phyloP scores from a whole-genome alignment of 2,888 invertebrate genomes.

The Galeopsomyia nigrocyanea region DNA sequence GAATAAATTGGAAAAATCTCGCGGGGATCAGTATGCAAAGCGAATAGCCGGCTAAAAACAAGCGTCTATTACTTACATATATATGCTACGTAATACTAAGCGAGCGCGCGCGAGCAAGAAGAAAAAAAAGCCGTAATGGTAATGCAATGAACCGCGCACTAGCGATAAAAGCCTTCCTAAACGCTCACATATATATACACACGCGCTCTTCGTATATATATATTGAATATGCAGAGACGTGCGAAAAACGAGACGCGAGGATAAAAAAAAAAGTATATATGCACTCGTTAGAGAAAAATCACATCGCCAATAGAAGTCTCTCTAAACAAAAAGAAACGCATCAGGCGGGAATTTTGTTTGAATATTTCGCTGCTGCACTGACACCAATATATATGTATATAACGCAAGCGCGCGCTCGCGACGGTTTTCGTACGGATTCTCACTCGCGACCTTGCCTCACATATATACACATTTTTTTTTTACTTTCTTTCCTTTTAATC shows the following conservation, averaged over 20 bases:
- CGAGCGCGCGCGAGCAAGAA: not conserved
- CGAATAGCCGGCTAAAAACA: not conserved
- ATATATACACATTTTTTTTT: not conserved
- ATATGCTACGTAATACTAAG: not conserved
- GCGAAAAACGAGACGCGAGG: constrained; percentile 32
- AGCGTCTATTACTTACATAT: not conserved
- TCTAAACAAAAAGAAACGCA: too few species aligned
- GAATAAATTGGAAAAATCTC: not conserved
- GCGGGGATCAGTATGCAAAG: not conserved
- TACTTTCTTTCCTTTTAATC: not conserved
- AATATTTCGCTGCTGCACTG: not conserved
- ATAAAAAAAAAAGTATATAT: too few species aligned
- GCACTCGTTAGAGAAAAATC: too few species aligned
- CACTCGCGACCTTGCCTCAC: constrained; percentile 21
- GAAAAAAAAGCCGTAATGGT: not conserved
- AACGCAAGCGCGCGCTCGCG: not conserved
- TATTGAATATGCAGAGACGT: constrained; percentile 9
- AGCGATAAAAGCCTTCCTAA: constrained; percentile 7
- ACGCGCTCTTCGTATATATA: too few species aligned
- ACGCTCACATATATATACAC: too few species aligned
- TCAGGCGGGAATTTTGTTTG: too few species aligned
- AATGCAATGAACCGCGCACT: constrained; percentile 1
- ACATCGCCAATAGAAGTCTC: too few species aligned
- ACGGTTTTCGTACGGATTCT: constrained; percentile 41
- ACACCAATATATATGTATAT: constrained; percentile 29